A percentile compares a stretch with the other conserved stretches of the same genome.
Evolutionary conservation across 2,113 vertebrate genomes (phyloP).

Genomic region (Suncus etruscus): DNA sequence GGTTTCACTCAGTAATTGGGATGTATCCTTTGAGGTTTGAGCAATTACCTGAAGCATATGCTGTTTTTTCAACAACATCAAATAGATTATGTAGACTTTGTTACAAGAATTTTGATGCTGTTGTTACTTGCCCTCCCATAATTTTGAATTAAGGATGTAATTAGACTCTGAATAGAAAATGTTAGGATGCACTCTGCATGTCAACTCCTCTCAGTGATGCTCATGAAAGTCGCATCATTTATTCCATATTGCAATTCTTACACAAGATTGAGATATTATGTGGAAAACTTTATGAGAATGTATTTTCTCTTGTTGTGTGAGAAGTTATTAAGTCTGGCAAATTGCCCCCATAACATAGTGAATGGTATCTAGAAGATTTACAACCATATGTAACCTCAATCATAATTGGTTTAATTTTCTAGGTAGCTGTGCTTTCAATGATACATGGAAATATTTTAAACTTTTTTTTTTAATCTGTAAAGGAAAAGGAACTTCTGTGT

Average conservation of each 20-base stretch:
- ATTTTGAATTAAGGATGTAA: constrained; percentile 79
- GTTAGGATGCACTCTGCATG: constrained; percentile 70
- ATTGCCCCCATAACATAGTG: constrained; percentile 72
- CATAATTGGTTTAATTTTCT: constrained; percentile 77
- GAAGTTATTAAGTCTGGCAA: constrained; percentile 71
- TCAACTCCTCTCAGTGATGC: constrained; percentile 9
- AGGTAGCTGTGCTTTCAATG: constrained; percentile 71
- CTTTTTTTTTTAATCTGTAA: constrained; percentile 26
- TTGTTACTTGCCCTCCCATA: constrained; percentile 76
- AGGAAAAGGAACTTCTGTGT: constrained; percentile 43
- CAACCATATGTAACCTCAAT: constrained; percentile 67
- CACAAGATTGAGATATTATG: constrained; percentile 18
- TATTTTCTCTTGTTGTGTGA: constrained; percentile 66
- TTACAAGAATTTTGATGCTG: constrained; percentile 75
- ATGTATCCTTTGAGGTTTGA: constrained; percentile 74
- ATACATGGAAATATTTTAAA: constrained; percentile 64
- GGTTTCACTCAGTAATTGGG: constrained; percentile 69
- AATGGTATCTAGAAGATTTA: constrained; percentile 71
- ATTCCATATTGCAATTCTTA: constrained; percentile 52
- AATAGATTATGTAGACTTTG: constrained; percentile 76
- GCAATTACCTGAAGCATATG: constrained; percentile 76
- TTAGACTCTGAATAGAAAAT: constrained; percentile 66
- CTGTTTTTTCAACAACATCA: constrained; percentile 80
- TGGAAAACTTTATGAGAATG: constrained; percentile 63
- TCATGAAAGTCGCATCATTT: neutral